Base-by-base conservation (phyloP, 2,113 vertebrate species). In the Oryzias melastigma region DNA sequence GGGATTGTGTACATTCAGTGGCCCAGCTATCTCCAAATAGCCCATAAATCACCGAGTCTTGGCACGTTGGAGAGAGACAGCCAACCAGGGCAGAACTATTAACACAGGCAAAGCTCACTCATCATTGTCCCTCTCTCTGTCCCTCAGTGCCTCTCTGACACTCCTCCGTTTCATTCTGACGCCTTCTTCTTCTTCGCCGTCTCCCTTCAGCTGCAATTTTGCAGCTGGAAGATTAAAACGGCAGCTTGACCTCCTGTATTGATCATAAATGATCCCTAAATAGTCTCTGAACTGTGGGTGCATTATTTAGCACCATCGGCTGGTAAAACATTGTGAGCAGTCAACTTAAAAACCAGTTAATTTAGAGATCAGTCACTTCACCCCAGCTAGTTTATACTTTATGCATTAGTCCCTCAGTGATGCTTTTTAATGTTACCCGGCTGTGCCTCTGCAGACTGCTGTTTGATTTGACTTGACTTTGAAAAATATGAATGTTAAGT, bases 31-130 rank as follows among this genome's bases (percentile, higher is more conserved):
- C 71, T 85, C 71, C 77, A 81, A 76, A 89, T 76, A 85, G 80
- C 60, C 80, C 78, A 89, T 89, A 84, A 88, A 88, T 90, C 82
- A 88, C 14, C 42, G 53, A 41, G 48, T 45, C 58, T 57, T 77
- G 71, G 67, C 77, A 42, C 52, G 48, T 60, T 5, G 19, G 63
- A 64, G 78, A 79, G 72, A 66, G 74, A 75, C 19, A 59, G 72
- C 58, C 71, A 66, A 65, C 71, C 64, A 58, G 82, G 64, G 68
- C 73, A 82, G 73, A 77, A 68, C 86, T 77, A 91, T 90, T 89
- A 87, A 65, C 68, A 63, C 68, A 76, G 73, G 75, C 55, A 58
- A 76, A 72, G 71, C 78, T 52, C 72, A 85, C 80, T 82, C 64
- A 75, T 80, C 73, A 74, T 65, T 69, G 56, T 68, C 74, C 58